Percentiles rank a stretch among this genome's conserved stretches.
Evolutionary conservation across 2,888 invertebrate species (phyloP).

Genomic region (Lepidochrysops patricia): DNA sequence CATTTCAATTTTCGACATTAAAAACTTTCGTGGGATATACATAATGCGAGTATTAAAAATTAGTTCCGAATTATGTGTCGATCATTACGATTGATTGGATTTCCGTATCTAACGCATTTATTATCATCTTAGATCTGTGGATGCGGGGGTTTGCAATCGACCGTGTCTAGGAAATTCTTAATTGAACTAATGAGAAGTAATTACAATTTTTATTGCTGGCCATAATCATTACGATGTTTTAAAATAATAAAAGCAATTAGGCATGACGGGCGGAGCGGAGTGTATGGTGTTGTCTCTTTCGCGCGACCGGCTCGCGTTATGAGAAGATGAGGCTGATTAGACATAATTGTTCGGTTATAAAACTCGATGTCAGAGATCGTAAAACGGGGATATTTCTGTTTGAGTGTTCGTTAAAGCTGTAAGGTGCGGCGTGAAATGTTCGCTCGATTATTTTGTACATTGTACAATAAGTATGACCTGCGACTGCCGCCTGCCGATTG

Average conservation of each 20-base stretch:
- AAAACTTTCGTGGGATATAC: constrained; percentile 17
- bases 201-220: constrained; percentile 72
- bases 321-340: constrained; percentile 53
- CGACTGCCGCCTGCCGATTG: no score
- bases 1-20: constrained; percentile 7
- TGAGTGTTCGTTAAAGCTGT: constrained; percentile 18
- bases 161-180: constrained; percentile 73
- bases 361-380: constrained; percentile 71
- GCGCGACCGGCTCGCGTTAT: constrained; percentile 29
- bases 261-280: constrained; percentile 66
- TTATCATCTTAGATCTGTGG: constrained; percentile 41
- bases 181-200: constrained; percentile 75
- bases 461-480: constrained; percentile 27
- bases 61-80: constrained; percentile 63
- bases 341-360: constrained; percentile 74
- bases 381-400: constrained; percentile 55
- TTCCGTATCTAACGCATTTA: constrained; percentile 61
- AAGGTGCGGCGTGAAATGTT: not conserved
- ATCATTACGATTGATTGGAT: constrained; percentile 67
- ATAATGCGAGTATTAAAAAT: constrained; percentile 60
- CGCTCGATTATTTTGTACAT: constrained; percentile 18
- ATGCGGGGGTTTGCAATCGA: constrained; percentile 55
- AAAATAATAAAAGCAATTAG: constrained; percentile 76
- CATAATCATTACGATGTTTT: constrained; percentile 74
- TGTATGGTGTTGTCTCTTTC: constrained; percentile 47